phyloP scores from a whole-genome alignment of 2,113 vertebrate species.

The Thunnus thynnus region DNA sequence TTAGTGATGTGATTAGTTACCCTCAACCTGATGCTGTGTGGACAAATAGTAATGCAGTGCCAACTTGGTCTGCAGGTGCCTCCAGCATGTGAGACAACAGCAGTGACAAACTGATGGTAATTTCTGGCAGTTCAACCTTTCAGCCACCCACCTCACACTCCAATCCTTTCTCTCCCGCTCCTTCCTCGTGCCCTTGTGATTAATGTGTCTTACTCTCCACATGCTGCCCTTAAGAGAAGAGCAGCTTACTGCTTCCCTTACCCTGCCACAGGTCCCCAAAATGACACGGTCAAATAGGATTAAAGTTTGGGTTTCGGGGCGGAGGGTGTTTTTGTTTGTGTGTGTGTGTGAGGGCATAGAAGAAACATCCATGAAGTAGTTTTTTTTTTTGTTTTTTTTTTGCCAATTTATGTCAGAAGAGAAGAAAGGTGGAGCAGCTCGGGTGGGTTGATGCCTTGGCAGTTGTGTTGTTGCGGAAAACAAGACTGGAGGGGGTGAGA shows the following conservation, averaged over 20 bases:
- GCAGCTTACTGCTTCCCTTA: constrained; percentile 66
- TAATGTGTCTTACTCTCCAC: constrained; percentile 71
- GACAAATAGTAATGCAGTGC: constrained; percentile 55
- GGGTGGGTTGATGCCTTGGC: constrained; percentile 76
- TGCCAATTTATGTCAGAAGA: constrained; percentile 73
- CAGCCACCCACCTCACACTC: constrained; percentile 67
- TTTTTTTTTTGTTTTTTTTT: constrained; percentile 68
- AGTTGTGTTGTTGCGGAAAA: constrained; percentile 65
- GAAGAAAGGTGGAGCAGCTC: constrained; percentile 70
- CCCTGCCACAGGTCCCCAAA: constrained; percentile 65
- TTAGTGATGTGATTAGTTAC: constrained; percentile 66
- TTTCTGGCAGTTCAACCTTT: constrained; percentile 69
- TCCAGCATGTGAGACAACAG: constrained; percentile 55
- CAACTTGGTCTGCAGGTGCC: constrained; percentile 59
- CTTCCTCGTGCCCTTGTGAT: constrained; percentile 69
- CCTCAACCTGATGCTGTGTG: constrained; percentile 52
- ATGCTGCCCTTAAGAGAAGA: constrained; percentile 76
- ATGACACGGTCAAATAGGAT: constrained; percentile 77
- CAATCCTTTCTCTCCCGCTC: constrained; percentile 48
- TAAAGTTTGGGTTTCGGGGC: constrained; percentile 64
- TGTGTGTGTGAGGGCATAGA: constrained; percentile 49
- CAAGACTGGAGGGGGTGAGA: constrained; percentile 73
- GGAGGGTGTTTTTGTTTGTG: constrained; percentile 54
- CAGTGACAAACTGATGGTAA: constrained; percentile 67
- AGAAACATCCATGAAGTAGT: constrained; percentile 70